A percentile compares a stretch with the other conserved stretches of the same genome.
Conservation (phyloP, 2,888 invertebrate genomes). For the Sinopyrophorus schimmeli region DNA sequence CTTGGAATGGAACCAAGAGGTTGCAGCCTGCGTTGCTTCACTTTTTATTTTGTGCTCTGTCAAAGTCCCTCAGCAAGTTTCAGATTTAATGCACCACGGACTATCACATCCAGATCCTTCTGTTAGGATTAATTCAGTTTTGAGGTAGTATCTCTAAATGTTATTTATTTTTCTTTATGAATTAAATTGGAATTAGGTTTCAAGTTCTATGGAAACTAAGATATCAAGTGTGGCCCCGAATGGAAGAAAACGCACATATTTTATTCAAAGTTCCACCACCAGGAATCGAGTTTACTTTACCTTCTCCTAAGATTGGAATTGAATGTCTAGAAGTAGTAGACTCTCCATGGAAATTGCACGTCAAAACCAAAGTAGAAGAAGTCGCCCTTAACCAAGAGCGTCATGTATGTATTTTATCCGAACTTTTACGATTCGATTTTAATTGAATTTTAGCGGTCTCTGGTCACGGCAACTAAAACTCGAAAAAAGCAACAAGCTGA, state of each 20-base stretch:
- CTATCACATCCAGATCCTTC: conserved; percentile 83
- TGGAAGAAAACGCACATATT: conserved; percentile 97
- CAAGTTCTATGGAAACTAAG: conserved; percentile 96
- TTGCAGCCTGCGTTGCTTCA: conserved; percentile 82
- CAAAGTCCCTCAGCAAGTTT: conserved; percentile 85
- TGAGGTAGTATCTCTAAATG: conserved; percentile 58
- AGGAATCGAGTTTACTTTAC: conserved; percentile 97
- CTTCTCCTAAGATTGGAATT: conserved; percentile 97
- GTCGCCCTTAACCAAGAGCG: conserved; percentile 97
- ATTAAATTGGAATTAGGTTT: conserved; percentile 61
- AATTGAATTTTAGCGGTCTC: conserved; percentile 71
- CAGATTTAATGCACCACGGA: conserved; percentile 86
- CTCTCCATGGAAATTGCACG: conserved; percentile 98
- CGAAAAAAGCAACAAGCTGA: conserved; percentile 99
- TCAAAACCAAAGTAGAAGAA: conserved; percentile 98
- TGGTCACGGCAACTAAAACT: conserved; percentile 98
- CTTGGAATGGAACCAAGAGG: conserved; percentile 87
- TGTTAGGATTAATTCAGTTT: conserved; percentile 79
- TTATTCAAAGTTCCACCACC: conserved; percentile 99
- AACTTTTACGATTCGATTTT: not conserved
- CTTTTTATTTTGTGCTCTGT: conserved; percentile 93
- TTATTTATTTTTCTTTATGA: not conserved
- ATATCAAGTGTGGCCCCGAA: conserved; percentile 98
- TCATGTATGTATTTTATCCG: conserved; percentile 63
- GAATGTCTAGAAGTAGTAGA: conserved; percentile 94